phyloP scores from a whole-genome alignment of 2,113 vertebrate genomes.

The Stegostoma tigrinum region DNA sequence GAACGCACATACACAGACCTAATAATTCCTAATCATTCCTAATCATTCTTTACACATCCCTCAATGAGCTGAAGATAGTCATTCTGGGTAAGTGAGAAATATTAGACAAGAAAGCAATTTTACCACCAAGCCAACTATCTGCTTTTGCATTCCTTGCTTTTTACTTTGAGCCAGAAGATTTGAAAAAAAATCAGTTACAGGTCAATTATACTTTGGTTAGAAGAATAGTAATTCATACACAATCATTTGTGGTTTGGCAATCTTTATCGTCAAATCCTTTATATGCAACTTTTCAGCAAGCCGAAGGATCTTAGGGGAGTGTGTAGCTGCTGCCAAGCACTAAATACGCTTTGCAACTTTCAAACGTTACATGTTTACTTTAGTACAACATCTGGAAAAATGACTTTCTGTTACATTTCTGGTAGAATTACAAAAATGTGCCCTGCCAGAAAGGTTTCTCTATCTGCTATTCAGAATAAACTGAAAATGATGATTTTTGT shows the following conservation, averaged over 20 bases:
- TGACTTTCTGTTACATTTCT: conserved; percentile 30
- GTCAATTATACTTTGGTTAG: conserved; percentile 17
- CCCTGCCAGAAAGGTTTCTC: conserved; percentile 21
- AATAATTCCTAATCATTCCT: background rate
- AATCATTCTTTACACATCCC: background rate
- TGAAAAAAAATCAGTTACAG: background rate
- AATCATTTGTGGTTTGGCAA: conserved; percentile 35
- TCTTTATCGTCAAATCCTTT: conserved; percentile 24
- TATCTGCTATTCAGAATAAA: background rate
- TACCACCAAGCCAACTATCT: conserved; percentile 14
- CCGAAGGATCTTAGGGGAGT: background rate
- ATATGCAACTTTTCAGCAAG: conserved; percentile 16
- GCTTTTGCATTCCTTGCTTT: background rate
- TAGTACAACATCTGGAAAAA: conserved; percentile 33
- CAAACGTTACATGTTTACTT: conserved; percentile 27
- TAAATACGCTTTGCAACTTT: conserved; percentile 19
- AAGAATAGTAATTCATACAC: background rate
- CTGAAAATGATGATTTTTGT: background rate
- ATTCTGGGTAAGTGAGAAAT: background rate
- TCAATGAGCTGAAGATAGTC: background rate
- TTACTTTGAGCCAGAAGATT: background rate
- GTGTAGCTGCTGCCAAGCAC: background rate
- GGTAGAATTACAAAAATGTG: conserved; percentile 23
- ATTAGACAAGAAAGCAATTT: background rate
- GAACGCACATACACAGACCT: background rate